A percentile compares a stretch with the other conserved stretches of the same genome.
Conservation (phyloP, 2,888 invertebrate genomes). For the Papilio elwesi region DNA sequence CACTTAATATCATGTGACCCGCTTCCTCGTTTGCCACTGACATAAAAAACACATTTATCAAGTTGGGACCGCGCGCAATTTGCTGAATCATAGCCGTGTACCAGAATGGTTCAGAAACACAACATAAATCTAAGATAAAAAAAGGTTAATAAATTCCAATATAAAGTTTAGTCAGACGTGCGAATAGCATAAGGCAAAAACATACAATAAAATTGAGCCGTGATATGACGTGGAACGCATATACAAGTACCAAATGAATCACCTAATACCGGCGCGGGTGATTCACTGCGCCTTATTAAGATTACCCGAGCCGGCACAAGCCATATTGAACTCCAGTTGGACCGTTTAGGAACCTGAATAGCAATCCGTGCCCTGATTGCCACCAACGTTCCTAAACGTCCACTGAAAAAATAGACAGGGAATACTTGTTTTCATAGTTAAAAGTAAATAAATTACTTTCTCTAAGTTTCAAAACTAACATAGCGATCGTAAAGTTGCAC, state of each 20-base stretch:
- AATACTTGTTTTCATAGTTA: background rate
- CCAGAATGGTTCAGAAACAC: background rate
- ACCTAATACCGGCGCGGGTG: conserved; percentile 41
- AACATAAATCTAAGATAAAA: background rate
- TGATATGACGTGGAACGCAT: conserved; percentile 42
- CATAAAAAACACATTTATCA: too few species aligned
- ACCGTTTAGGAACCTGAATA: conserved; percentile 30
- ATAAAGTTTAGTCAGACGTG: conserved; percentile 9
- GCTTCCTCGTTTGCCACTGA: too few species aligned
- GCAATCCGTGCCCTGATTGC: background rate
- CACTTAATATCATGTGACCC: too few species aligned
- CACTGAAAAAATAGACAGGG: background rate
- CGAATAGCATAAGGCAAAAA: conserved; percentile 15
- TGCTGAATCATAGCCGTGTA: background rate
- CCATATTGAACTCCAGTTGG: conserved; percentile 39
- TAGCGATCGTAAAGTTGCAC: background rate
- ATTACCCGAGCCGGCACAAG: conserved; percentile 32
- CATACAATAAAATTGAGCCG: conserved; percentile 1
- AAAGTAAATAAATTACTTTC: background rate
- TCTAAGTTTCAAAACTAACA: background rate
- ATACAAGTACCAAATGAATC: conserved; percentile 46
- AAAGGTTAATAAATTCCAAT: background rate
- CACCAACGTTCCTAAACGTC: background rate
- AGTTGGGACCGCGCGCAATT: background rate
- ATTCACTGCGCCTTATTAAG: conserved; percentile 44